These are phyloP conservation scores for Tetramorium simillimum DNA, from an alignment of 1,140 invertebrate genomes.

Conservation along the genomic window DNA sequence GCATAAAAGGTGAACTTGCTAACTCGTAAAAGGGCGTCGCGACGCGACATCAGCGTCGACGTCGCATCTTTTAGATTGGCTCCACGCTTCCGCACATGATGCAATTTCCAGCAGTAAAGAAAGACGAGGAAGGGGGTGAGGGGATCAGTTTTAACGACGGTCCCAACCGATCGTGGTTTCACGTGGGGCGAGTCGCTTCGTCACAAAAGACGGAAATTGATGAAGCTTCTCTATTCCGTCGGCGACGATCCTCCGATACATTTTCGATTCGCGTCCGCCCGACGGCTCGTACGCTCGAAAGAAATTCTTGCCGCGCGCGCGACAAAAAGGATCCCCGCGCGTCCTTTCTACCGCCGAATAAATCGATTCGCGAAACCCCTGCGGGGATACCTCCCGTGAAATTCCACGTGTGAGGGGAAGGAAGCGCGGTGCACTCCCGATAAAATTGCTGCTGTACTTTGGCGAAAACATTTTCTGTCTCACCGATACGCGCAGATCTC, in stretches of 20 bases:
- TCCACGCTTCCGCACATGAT: slow-evolving; percentile 36
- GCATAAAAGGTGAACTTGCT: background rate
- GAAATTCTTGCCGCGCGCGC: slow-evolving; percentile 19
- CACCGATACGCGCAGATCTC: background rate
- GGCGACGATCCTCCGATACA: slow-evolving; percentile 14
- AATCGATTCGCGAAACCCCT: slow-evolving; percentile 47
- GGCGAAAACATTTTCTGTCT: background rate
- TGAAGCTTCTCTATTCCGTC: background rate
- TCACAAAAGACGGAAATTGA: slow-evolving; percentile 50
- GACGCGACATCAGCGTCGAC: background rate
- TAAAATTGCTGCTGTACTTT: slow-evolving; percentile 18
- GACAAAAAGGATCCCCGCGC: slow-evolving; percentile 41
- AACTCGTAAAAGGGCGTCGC: slow-evolving; percentile 4
- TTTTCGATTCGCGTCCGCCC: slow-evolving; percentile 30
- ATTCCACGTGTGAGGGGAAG: slow-evolving; percentile 4
- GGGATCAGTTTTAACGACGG: slow-evolving; percentile 19
- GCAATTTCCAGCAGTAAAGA: slow-evolving; percentile 29
- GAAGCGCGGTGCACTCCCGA: background rate
- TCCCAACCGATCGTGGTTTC: slow-evolving; percentile 36
- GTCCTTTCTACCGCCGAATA: background rate
- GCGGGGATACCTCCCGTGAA: background rate
- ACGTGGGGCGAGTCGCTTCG: background rate
- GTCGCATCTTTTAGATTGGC: slow-evolving; percentile 5
- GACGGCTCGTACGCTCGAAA: slow-evolving; percentile 19
- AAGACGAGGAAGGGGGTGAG: background rate